phyloP scores from a whole-genome alignment of 2,888 invertebrate species.

The Cylindroiulus punctatus region DNA sequence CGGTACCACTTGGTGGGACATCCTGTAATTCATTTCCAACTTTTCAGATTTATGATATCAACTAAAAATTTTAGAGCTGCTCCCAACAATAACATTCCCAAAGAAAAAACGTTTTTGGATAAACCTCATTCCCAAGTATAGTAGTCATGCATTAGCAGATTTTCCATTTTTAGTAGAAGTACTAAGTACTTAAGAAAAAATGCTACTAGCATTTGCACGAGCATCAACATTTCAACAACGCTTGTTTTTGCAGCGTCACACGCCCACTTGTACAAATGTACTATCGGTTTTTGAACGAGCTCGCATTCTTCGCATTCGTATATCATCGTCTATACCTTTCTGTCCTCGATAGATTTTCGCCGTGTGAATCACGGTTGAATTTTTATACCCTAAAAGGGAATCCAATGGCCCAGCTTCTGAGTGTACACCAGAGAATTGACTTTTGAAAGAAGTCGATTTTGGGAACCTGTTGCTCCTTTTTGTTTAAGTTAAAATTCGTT shows the following conservation, averaged over 20 bases:
- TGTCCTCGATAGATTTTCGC: conserved; percentile 6
- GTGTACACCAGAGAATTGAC: background rate
- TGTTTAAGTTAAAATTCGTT: background rate
- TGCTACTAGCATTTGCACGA: background rate
- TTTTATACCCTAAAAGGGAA: background rate
- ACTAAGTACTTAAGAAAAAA: background rate
- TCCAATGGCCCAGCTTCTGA: background rate
- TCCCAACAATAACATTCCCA: background rate
- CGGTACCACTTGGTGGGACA: too few relatives aligned
- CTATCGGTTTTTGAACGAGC: conserved; percentile 3
- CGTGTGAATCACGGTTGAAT: background rate
- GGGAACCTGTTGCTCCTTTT: background rate
- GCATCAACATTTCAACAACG: conserved; percentile 7
- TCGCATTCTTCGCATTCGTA: conserved; percentile 22
- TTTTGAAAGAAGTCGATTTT: background rate
- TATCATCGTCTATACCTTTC: conserved; percentile 25
- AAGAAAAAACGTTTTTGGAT: too few relatives aligned
- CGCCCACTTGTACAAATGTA: background rate
- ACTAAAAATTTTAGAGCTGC: background rate
- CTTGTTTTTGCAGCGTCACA: background rate
- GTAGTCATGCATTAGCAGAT: background rate
- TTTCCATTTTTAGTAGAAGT: background rate
- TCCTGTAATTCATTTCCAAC: too few relatives aligned
- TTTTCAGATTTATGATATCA: too few relatives aligned
- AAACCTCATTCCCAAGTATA: background rate